phyloP scores from a whole-genome alignment of 37 sponge, comb jelly and placozoan genomes.

The Spongilla lacustris region DNA sequence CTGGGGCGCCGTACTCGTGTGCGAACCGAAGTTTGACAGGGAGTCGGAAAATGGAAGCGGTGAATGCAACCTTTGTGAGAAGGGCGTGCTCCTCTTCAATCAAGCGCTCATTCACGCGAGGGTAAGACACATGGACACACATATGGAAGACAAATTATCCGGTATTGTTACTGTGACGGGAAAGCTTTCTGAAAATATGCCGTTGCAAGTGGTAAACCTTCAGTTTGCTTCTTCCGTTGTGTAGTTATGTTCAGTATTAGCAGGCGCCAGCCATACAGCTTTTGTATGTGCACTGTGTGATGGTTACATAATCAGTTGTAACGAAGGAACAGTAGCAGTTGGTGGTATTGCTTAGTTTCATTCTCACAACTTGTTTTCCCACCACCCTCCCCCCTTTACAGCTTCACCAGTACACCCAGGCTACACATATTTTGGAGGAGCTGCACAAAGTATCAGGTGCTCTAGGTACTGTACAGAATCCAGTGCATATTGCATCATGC shows the following conservation, averaged over 20 bases:
- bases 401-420: conserved; percentile 61
- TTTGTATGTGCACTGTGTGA: too few species aligned
- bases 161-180: neutral
- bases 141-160: conserved; percentile 11
- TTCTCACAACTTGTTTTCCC: too few species aligned
- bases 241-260: too few species aligned
- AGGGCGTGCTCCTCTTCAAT: conserved; percentile 88
- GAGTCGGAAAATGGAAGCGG: conserved; percentile 55
- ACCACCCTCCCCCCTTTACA: neutral
- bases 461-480: conserved; percentile 21
- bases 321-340: too few species aligned
- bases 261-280: too few species aligned
- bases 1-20: too few species aligned
- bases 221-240: too few species aligned
- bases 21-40: conserved; percentile 70
- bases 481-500: neutral
- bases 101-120: conserved; percentile 86
- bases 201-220: too few species aligned
- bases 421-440: conserved; percentile 56
- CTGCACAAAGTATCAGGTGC: conserved; percentile 30
- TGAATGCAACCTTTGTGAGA: conserved; percentile 73
- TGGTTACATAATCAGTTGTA: too few species aligned
- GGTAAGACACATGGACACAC: conserved; percentile 28
- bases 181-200: neutral
- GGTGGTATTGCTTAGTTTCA: neutral